Evolutionary conservation across 2,888 invertebrate genomes (phyloP).

Genomic region (Pollenia griseotomentosa): DNA sequence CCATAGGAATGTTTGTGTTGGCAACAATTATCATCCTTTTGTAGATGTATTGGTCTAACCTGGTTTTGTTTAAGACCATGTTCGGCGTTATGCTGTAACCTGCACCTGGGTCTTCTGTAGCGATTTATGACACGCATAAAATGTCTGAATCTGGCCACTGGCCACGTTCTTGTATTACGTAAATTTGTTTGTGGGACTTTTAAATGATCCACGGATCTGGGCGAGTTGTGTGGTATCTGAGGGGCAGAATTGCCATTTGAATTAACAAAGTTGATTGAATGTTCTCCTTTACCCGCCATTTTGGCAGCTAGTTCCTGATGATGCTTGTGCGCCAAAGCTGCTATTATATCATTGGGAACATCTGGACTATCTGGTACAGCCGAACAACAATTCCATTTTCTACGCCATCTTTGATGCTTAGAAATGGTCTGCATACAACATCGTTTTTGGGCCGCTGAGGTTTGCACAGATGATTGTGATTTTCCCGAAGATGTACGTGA

Average conservation of each 20-base stretch:
- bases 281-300: conserved; percentile 74
- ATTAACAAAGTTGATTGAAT: conserved; percentile 76
- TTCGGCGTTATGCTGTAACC: conserved; percentile 74
- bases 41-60: conserved; percentile 82
- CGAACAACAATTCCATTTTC: conserved; percentile 87
- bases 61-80: conserved; percentile 83
- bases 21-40: conserved; percentile 73
- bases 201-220: conserved; percentile 69
- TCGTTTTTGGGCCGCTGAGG: conserved; percentile 60
- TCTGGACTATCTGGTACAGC: conserved; percentile 87
- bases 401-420: conserved; percentile 84
- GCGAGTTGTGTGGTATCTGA: conserved; percentile 70
- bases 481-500: conserved; percentile 60
- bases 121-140: conserved; percentile 83
- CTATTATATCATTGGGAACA: conserved; percentile 85
- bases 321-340: conserved; percentile 81
- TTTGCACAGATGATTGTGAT: conserved; percentile 53
- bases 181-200: conserved; percentile 61
- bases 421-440: conserved; percentile 82
- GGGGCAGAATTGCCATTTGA: conserved; percentile 68
- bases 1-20: conserved; percentile 68
- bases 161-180: conserved; percentile 79
- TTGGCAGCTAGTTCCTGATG: conserved; percentile 74
- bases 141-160: conserved; percentile 80
- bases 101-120: conserved; percentile 82